Percentiles rank a stretch among this genome's conserved stretches.
These are phyloP conservation scores for Liolophura sinensis DNA, from an alignment of 1,140 invertebrate species.

Conservation along the genomic window DNA sequence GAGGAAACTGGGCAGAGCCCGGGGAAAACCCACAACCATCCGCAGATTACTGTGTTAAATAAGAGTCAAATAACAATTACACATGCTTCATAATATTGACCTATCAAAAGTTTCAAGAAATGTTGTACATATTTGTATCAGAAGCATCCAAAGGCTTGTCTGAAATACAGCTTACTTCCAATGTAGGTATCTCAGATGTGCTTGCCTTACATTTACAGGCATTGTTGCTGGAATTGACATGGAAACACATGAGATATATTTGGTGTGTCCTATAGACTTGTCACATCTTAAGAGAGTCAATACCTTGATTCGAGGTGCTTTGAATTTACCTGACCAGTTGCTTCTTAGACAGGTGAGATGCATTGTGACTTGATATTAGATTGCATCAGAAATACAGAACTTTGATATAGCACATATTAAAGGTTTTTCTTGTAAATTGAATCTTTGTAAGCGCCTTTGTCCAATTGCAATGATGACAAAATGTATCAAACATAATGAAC, in stretches of 20 bases:
- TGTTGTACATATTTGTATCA: too few relatives aligned
- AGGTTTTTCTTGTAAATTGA: not conserved
- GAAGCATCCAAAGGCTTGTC: too few relatives aligned
- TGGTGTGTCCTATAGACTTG: conserved; percentile 37
- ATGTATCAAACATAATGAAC: too few relatives aligned
- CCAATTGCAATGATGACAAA: too few relatives aligned
- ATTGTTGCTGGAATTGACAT: conserved; percentile 44
- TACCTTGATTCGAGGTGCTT: conserved; percentile 36
- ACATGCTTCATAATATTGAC: too few relatives aligned
- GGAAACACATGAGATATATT: conserved; percentile 30
- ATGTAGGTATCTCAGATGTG: conserved; percentile 1
- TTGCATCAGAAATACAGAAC: not conserved
- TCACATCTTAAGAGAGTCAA: conserved; percentile 37
- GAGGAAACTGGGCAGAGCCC: too few relatives aligned
- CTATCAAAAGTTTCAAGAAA: too few relatives aligned
- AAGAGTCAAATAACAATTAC: too few relatives aligned
- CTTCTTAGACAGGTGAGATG: conserved; percentile 33
- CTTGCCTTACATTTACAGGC: conserved; percentile 28
- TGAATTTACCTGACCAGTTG: conserved; percentile 40
- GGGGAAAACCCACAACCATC: too few relatives aligned
- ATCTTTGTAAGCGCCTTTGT: too few relatives aligned
- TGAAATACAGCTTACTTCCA: too few relatives aligned
- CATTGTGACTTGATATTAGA: not conserved
- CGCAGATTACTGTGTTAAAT: too few relatives aligned
- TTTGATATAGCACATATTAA: not conserved